Percentiles rank a stretch among this genome's conserved stretches.
Conservation (phyloP, 2,113 vertebrate species). For the Pedetes capensis region DNA sequence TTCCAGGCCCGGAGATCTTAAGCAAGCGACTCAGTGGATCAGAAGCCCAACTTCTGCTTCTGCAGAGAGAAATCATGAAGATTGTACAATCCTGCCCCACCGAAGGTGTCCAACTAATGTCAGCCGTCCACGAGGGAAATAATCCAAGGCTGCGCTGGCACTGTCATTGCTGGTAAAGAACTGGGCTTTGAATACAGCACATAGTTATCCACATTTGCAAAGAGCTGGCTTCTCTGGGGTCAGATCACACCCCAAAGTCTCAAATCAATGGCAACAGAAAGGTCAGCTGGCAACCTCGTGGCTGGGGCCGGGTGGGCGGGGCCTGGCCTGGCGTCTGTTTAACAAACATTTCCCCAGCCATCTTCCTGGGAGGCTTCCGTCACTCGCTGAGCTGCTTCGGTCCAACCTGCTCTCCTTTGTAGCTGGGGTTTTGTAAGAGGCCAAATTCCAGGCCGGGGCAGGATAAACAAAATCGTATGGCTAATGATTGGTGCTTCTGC, state of each 20-base stretch:
- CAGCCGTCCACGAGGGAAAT: neutral
- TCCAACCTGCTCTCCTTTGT: slow-evolving; percentile 78
- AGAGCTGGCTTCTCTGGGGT: neutral
- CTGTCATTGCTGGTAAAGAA: neutral
- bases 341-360: slow-evolving; percentile 17
- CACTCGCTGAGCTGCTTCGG: slow-evolving; percentile 68
- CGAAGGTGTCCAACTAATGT: neutral
- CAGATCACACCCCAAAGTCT: neutral
- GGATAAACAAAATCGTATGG: slow-evolving; percentile 82
- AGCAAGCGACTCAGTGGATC: neutral
- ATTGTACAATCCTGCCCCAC: neutral
- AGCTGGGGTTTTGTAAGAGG: slow-evolving; percentile 85
- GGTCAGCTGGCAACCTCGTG: neutral
- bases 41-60: neutral
- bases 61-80: neutral
- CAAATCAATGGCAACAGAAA: neutral
- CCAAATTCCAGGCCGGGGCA: slow-evolving; percentile 84
- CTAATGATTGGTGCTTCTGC: slow-evolving; percentile 83
- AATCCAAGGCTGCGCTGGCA: neutral
- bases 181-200: neutral
- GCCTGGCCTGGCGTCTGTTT: neutral
- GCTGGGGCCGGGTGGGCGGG: neutral
- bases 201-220: neutral
- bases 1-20: neutral
- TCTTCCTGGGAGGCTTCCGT: slow-evolving; percentile 50